A percentile compares a stretch with the other conserved stretches of the same genome.
Evolutionary conservation across 2,113 vertebrate genomes (phyloP).

Genomic region (Casuarius casuarius): DNA sequence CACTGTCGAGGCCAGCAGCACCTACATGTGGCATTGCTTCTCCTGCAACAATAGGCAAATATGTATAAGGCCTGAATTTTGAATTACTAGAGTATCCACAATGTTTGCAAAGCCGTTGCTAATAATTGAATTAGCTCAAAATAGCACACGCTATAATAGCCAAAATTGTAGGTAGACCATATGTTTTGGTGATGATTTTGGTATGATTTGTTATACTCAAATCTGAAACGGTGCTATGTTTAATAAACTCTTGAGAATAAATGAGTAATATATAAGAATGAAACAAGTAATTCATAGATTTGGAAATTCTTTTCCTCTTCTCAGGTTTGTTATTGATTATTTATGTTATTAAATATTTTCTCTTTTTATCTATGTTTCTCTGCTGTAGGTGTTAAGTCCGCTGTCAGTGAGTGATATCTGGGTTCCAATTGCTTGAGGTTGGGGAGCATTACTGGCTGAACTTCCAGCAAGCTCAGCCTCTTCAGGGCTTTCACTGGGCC

Average conservation of each 20-base stretch:
- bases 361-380: neutral
- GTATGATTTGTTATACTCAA: neutral
- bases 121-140: neutral
- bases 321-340: neutral
- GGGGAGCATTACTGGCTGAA: neutral
- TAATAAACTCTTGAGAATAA: neutral
- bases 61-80: neutral
- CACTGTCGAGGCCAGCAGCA: neutral
- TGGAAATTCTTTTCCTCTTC: neutral
- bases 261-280: neutral
- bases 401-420: neutral
- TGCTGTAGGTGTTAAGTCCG: neutral
- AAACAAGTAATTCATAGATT: neutral
- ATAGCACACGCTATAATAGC: neutral
- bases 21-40: neutral
- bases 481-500: neutral
- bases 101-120: neutral
- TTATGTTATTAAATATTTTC: slow-evolving; percentile 2
- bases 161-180: neutral
- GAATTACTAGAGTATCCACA: neutral
- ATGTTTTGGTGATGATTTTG: neutral
- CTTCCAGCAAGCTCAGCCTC: neutral
- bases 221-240: neutral
- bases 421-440: neutral
- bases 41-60: neutral